Evolutionary conservation across 2,888 invertebrate genomes (phyloP), one percentile per base, ranked within the genome.

Genomic region (Drosophila fulvimacula): DNA sequence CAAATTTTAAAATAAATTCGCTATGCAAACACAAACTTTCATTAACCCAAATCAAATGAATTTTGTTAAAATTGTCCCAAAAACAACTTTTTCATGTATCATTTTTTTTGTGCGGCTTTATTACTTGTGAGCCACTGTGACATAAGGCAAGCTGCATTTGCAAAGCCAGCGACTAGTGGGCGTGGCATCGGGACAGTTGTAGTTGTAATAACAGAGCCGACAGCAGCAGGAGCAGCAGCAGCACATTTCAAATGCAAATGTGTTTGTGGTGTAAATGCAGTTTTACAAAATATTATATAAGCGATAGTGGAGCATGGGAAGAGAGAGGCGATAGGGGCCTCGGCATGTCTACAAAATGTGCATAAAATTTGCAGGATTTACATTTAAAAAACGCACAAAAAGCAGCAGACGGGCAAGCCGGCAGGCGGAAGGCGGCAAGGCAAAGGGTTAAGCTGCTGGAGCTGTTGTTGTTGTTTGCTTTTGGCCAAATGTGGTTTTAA

Each of bases 221-320:
- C 67, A 64, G 36, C 48, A 48, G 44, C 60, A 61, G 36, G 44
- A 48, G 48, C 57, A 42, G 38, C 38, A 38, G n/a, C 39, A 38
- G 52, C 64, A 69, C 88, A 86, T 88, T 86, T 77, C 75, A 76
- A 83, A 86, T 86, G 85, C 88, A 86, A 86, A 86, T 88, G 88
- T 85, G 81, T 85, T 86, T 87, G 85, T 82, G 88, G 85, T 85
- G 85, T 85, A 85, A 84, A 85, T 85, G 88, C 85, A 85, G 88
- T 88, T 85, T 85, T 81, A 81, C 88, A 88, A 88, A 85, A 85
- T 85, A 78, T 81, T 85, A 85, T 82, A 82, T 79, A 84, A 76
- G 77, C 75, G 75, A 72, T 61, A 66, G 69, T 0, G 9, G 13
- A 11, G 3, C 13, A 1, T 24, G 17, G 15, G 27, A 11, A 13